Base-by-base conservation (phyloP, 2,888 invertebrate genomes). In the Tubulanus polymorphus region DNA sequence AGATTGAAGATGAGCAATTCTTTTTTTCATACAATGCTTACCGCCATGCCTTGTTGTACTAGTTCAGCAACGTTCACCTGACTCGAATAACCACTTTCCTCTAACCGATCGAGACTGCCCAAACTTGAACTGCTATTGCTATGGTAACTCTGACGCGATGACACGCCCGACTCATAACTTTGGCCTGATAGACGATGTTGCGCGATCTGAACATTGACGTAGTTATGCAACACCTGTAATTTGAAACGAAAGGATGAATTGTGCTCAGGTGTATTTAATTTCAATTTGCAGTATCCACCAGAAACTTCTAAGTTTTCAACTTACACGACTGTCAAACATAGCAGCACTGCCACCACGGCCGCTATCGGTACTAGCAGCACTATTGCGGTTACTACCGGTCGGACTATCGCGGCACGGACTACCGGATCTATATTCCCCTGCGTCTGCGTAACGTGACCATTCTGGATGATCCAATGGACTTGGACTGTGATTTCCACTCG, bases 51-150 rank as follows among this genome's bases (percentile, higher is more conserved):
- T 28, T 73, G 71, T 61, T 74, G 72, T 60, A 75, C 68, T 28
- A 77, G 72, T 58, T 78, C 76, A 54, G 73, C 72, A 62, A 77
- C 75, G 66, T 76, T 78, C 63, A 76, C 71, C 55, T 73, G 70
- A 63, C 74, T 74, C 37, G 71, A 65, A 57, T 71, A 73, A 30
- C 73, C 75, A 25, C 71, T 70, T 62, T 80, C 80, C 61, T 93
- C 92, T 25, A 89, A 88, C 54, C 86, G 83, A 66, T 82, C 80
- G 64, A 83, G 78, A 67, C 83, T 79, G 59, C 77, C 82, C 52
- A 80, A 73, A 57, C 81, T 81, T 57, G 77, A 78, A 63, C 79
- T 78, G 51, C 76, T 78, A 5, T 69, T 70, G 62, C 79, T 79
- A 67, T 81, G 80, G 67, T 79, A 79, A 60, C 79, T 79, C 68